Evolutionary conservation across 2,113 vertebrate genomes (phyloP), one percentile per base, ranked within the genome.

Genomic region (Triplophysa tibetana): DNA sequence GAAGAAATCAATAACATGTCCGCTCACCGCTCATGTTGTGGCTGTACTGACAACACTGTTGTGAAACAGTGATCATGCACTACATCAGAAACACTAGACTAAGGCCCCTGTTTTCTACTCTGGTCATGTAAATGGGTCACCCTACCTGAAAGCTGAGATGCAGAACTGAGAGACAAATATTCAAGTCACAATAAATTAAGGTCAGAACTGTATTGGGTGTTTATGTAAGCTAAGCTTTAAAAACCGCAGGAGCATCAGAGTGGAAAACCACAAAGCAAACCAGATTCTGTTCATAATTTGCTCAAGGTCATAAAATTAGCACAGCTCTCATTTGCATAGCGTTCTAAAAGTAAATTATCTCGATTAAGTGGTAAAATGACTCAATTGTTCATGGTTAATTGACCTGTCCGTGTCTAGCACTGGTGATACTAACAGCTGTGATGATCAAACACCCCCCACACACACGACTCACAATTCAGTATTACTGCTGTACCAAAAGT

Each of bases 361-460:
- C 79, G 58, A 75, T 79, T 81, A 50, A 63, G 41, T 78, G 13
- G 45, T 73, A 62, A 81, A 79, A 72, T 60, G 62, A 45, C 58
- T 81, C 52, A 83, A 54, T 80, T 61, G 67, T 67, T 78, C 70
- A 72, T 63, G 24, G 72, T 79, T 85, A 81, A 81, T 23, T 76
- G 75, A 67, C 60, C 72, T 69, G 70, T 72, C 67, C 61, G 0
- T 77, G 54, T 63, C 79, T 48, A 48, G 41, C 10, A 24, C 24
- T 33, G 68, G 10, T 14, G 50, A n/a, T 52, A 67, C 52, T 50
- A 79, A 79, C 63, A 75, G 64, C 77, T 64, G 70, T 29, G 29
- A 75, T 56, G 6, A 79, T 12, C 43, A 11, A 69, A 24, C 29
- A 33, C 65, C 19, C 33, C 17, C 26, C 24, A 58, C 17, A 43